A percentile compares a stretch with the other conserved stretches of the same genome.
These are phyloP conservation scores for Crepidodera aurea DNA, from an alignment of 2,888 invertebrate genomes.

Conservation along the genomic window DNA sequence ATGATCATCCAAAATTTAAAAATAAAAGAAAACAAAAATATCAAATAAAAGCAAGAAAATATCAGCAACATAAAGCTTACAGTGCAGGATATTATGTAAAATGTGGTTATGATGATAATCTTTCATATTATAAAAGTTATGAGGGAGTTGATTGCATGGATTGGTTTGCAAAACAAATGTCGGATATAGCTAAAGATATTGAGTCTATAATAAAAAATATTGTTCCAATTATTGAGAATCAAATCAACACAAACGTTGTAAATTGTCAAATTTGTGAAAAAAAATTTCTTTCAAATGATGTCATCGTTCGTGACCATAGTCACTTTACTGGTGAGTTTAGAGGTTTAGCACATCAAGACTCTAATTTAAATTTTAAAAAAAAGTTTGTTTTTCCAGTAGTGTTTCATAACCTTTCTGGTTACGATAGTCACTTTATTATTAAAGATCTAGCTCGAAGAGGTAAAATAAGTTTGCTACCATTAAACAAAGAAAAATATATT, in stretches of 20 bases:
- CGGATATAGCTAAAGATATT: slow-evolving; percentile 31
- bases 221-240: too few species aligned
- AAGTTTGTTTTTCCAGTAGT: slow-evolving; percentile 48
- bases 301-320: slow-evolving; percentile 46
- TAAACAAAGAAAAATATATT: not conserved
- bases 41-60: not conserved
- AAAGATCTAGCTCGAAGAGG: slow-evolving; percentile 42
- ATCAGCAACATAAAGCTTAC: slow-evolving; percentile 29
- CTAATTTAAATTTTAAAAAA: slow-evolving; percentile 52
- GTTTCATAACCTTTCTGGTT: slow-evolving; percentile 51
- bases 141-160: slow-evolving; percentile 38
- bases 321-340: slow-evolving; percentile 48
- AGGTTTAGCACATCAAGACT: slow-evolving; percentile 46
- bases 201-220: too few species aligned
- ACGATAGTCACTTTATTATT: slow-evolving; percentile 52
- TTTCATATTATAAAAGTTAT: slow-evolving; percentile 37
- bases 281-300: too few species aligned
- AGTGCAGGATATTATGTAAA: slow-evolving; percentile 45
- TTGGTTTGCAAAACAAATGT: slow-evolving; percentile 44
- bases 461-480: not conserved
- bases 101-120: slow-evolving; percentile 41
- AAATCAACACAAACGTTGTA: too few species aligned
- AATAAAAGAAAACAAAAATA: not conserved
- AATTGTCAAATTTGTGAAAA: too few species aligned
- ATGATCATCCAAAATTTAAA: not conserved